Evolutionary conservation across 2,113 vertebrate species (phyloP), one percentile per base, ranked within the genome.

Genomic region (Brienomyrus longianalis): DNA sequence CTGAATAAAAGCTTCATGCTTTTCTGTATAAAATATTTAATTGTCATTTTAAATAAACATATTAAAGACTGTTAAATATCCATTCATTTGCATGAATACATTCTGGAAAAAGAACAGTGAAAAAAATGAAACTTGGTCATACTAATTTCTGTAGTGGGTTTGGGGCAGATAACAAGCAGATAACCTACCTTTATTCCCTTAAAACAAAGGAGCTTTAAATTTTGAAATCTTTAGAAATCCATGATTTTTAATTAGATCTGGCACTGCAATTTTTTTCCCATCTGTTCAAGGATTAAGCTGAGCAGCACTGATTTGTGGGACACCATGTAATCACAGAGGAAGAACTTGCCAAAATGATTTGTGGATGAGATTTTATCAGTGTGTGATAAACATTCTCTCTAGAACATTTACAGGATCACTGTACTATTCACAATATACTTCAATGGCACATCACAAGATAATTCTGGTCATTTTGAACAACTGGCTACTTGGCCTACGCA

Each of bases 61-160:
- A 47, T 48, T 83, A 21, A 84, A 84, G 83, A 47, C 83, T 84
- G 21, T 83, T 48, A 84, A 84, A 84, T 84, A 84, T 84, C 83
- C 83, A 84, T 84, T 77, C 19, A 50, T 13, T 48, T 47, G 23
- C 23, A 47, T 23, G 19, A 47, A 48, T 83, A 9, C 80, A 83
- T 48, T 47, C 39, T 45, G 31, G 13, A 39, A 83, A 83, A 80
- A 43, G 35, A 43, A 83, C 13, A 83, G 45, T 43, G 19, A 8
- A 27, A 83, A 83, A 83, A 83, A 21, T 43, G 7, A 84, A 84
- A 84, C 17, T 43, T 84, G 21, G 83, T 48, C 47, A 23, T n/a
- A n/a, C 45, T 48, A 45, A 21, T 84, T 84, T 48, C 83, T 84
- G 43, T 84, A n/a, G 21, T 27, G 19, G 23, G 7, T 17, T 47